Evolutionary conservation across 30 jellyfish, hydroid and myxozoan species (phyloP).

Genomic region (Pseudorhiza aurosa): DNA sequence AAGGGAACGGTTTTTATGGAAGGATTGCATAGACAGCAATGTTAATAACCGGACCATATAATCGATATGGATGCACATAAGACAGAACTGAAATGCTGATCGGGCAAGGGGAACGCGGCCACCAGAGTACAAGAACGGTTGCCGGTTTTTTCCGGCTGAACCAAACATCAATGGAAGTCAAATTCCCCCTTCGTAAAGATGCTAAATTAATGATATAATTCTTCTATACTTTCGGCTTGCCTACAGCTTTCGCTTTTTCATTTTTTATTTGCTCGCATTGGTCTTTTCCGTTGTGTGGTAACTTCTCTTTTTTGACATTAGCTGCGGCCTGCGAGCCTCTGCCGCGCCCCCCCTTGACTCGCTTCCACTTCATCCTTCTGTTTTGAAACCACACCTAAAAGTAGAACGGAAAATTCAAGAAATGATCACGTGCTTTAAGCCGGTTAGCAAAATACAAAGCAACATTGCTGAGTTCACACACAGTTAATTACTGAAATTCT

Average conservation of each 20-base stretch:
- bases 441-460: neutral
- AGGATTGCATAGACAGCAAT: too few species aligned
- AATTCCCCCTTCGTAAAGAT: too few species aligned
- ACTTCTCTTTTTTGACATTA: constrained; percentile 44
- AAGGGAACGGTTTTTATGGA: too few species aligned
- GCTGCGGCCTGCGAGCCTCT: constrained; percentile 70
- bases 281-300: constrained; percentile 46
- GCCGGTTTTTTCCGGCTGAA: too few species aligned
- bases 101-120: too few species aligned
- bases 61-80: too few species aligned
- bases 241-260: constrained; percentile 22
- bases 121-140: too few species aligned
- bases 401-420: neutral
- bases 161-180: too few species aligned
- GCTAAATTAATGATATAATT: too few species aligned
- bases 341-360: constrained; percentile 97
- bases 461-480: neutral
- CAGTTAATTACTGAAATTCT: neutral
- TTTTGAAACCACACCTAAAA: constrained; percentile 93
- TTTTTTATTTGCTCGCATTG: constrained; percentile 50
- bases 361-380: constrained; percentile 98
- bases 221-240: constrained; percentile 33
- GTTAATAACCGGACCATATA: too few species aligned
- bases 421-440: neutral
- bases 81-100: too few species aligned